Base-by-base conservation (phyloP, 2,113 vertebrate genomes). In the Chaetodon trifascialis region DNA sequence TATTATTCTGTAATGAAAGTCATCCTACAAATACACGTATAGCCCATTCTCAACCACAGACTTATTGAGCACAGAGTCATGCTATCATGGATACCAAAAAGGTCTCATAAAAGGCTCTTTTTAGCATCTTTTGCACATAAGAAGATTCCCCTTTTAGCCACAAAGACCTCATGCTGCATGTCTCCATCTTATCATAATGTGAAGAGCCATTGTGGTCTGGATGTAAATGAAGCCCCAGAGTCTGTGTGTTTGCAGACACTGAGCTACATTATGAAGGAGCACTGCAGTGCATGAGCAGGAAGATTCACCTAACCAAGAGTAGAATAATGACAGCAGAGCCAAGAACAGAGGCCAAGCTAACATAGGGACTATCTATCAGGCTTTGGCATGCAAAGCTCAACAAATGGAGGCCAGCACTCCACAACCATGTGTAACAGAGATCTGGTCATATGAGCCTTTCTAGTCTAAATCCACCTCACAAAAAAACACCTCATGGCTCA, bases 381-480 rank as follows among this genome's bases (percentile, higher is more conserved):
- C 63, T 82, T 81, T 86, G 84, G 76, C 80, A 84, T 40, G 38
- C 78, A 65, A 25, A 46, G 44, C 63, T 71, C 56, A 55, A 82
- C 62, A 68, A 81, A 76, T 11, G 1, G 65, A 86, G 77, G 62
- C 70, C 58, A 40, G 59, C 86, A 86, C 84, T 91, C 83, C 69
- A 36, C 56, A 71, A 66, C 73, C 76, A 85, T 89, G 79, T 88
- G 86, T 25, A 89, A 83, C 67, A 86, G 82, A 80, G 73, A 73
- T 80, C 64, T 82, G 72, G 78, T 68, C 77, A 82, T 80, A 80
- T 67, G 74, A 89, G 73, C 46, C 75, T 80, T 83, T 69, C 72
- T 34, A 40, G 55, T 62, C 58, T n/a, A 84, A 71, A 83, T 78
- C 58, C 65, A 82, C 44, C 55, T 21, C 9, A 51, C 52, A 23